Evolutionary conservation across 2,113 vertebrate species (phyloP), one percentile per base, ranked within the genome.

Genomic region (Silurus meridionalis): DNA sequence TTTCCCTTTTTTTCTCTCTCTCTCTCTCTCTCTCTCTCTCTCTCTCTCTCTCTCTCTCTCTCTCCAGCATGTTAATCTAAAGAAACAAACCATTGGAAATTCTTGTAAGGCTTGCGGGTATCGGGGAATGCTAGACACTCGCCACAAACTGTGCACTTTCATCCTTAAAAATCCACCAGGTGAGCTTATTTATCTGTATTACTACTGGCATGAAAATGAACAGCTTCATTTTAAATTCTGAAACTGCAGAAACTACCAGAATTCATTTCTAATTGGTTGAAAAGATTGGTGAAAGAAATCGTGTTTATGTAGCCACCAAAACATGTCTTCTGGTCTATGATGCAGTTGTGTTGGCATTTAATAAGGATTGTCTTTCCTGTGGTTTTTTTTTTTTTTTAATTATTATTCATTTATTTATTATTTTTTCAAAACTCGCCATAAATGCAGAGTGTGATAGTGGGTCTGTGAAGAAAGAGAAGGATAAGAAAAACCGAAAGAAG

Each of bases 101-200:
- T 96, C 97, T 91, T 99, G 98, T 95, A 99, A 99, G 96, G 98
- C 98, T 94, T 99, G 98, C 95, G 98, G 98, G 89, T 96, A 99
- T 93, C 94, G 97, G 87, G 97, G 98, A 96, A 99, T 99, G 98
- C 96, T 99, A 85, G 98, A 99, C 94, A 99, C 97, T 91, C 97
- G 97, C 92, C 97, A 99, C 96, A 99, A 99, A 93, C 97, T 99
- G 92, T 99, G 98, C 95, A 99, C 98, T 2, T 99, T 99, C 96
- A 99, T 99, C 94, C 98, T 99, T 93, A 99, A 99, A 97, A 99
- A 99, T 94, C 98, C 98, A 95, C 98, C 98, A 93, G 98, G 98
- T 99, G 91, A 96, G 95, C 92, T 11, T 46, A 5, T 60, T 67
- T 25, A 21, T 19, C 17, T 48, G 8, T 60, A 46, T 1, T 8